These are phyloP conservation scores for Athalia circularis DNA, from an alignment of 2,888 invertebrate species.

Conservation along the genomic window DNA sequence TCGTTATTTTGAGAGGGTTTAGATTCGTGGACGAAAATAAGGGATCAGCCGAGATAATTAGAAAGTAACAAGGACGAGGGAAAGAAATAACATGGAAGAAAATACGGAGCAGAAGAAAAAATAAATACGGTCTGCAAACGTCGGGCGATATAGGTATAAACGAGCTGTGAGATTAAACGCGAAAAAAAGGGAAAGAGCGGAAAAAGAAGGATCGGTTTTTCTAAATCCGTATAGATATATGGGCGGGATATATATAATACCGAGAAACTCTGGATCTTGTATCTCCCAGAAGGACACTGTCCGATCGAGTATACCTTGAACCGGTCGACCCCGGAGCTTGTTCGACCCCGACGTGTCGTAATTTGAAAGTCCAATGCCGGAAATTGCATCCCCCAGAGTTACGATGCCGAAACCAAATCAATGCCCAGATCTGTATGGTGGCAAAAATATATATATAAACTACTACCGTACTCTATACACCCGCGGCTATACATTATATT, in stretches of 20 bases:
- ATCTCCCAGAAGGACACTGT: slow-evolving; percentile 38
- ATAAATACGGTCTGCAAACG: no score
- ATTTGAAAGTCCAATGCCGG: slow-evolving; percentile 43
- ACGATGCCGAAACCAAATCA: slow-evolving; percentile 23
- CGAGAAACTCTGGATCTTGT: slow-evolving; percentile 33
- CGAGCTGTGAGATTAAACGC: not conserved
- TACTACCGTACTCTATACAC: not conserved
- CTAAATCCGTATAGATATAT: not conserved
- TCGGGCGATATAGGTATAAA: not conserved
- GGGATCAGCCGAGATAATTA: no score
- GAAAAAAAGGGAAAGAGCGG: not conserved
- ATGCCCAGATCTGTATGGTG: slow-evolving; percentile 7
- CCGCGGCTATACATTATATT: not conserved
- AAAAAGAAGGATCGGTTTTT: not conserved
- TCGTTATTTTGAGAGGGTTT: no score
- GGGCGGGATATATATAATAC: not conserved
- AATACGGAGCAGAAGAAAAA: no score
- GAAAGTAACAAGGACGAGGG: no score
- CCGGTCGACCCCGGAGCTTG: not conserved
- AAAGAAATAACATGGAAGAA: no score
- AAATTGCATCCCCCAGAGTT: slow-evolving; percentile 41
- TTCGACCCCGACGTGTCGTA: slow-evolving; percentile 33
- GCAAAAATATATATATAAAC: no score
- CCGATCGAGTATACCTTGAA: slow-evolving; percentile 27
- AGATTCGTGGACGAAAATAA: no score